phyloP scores from a whole-genome alignment of 2,797 vertebrate genomes.

The Jordanella pulchra region DNA sequence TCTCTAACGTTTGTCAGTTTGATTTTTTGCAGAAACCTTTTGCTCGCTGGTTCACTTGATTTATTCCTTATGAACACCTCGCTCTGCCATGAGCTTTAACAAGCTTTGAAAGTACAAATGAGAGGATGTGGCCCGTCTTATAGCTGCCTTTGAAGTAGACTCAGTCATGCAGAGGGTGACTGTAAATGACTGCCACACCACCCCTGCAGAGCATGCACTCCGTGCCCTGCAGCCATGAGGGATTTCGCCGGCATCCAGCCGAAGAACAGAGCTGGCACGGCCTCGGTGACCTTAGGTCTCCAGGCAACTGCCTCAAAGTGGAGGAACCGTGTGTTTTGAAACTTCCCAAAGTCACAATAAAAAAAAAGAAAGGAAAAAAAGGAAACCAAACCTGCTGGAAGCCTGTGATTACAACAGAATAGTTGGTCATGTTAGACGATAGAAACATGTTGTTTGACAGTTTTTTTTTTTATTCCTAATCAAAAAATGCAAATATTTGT shows the following conservation, averaged over 20 bases:
- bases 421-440: constrained; percentile 28
- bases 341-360: constrained; percentile 61
- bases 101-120: constrained; percentile 58
- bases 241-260: constrained; percentile 67
- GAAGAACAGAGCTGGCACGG: constrained; percentile 60
- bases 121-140: constrained; percentile 53
- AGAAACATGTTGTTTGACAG: not conserved
- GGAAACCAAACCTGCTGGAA: constrained; percentile 49
- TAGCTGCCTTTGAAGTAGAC: constrained; percentile 69
- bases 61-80: constrained; percentile 42
- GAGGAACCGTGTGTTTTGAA: constrained; percentile 53
- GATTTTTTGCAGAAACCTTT: not conserved
- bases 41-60: constrained; percentile 2
- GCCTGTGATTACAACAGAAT: constrained; percentile 36
- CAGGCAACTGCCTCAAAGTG: constrained; percentile 67
- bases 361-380: constrained; percentile 26
- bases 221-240: constrained; percentile 58
- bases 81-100: constrained; percentile 59
- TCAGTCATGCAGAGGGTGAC: constrained; percentile 75
- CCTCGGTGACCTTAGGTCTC: constrained; percentile 74
- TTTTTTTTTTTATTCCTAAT: not conserved
- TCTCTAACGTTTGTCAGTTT: not conserved
- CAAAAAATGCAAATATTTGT: not conserved
- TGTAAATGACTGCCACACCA: constrained; percentile 73
- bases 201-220: constrained; percentile 58